A percentile compares a stretch with the other conserved stretches of the same genome.
phyloP scores from a whole-genome alignment of 2,888 invertebrate genomes.

The Eledone cirrhosa region DNA sequence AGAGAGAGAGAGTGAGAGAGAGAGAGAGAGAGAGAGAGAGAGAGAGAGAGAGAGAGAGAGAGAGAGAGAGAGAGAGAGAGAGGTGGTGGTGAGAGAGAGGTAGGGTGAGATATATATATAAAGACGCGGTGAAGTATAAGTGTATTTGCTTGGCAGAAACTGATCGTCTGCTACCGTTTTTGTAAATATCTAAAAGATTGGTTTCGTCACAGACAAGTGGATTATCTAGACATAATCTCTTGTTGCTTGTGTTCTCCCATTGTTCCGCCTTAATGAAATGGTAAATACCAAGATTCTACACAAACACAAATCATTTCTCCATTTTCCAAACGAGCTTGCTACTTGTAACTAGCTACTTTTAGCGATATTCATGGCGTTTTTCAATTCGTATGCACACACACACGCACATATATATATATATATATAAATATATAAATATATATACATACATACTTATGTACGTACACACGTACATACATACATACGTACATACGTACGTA shows the following conservation, averaged over 20 bases:
- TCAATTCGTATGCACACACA: neutral
- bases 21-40: neutral
- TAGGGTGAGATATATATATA: too few species aligned
- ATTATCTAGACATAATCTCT: too few species aligned
- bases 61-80: neutral
- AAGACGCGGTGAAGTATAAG: neutral
- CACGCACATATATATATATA: neutral
- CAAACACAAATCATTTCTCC: neutral
- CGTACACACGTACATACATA: neutral
- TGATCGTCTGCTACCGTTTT: too few species aligned
- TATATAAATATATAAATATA: slow-evolving; percentile 11
- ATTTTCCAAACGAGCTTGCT: neutral
- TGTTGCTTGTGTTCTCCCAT: too few species aligned
- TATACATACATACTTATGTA: neutral
- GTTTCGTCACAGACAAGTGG: too few species aligned
- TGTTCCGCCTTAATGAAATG: too few species aligned
- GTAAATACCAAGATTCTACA: neutral
- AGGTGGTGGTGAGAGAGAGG: too few species aligned
- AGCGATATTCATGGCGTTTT: neutral
- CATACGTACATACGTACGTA: neutral
- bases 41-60: neutral
- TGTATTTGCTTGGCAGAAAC: too few species aligned
- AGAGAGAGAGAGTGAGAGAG: neutral
- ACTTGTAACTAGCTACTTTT: too few species aligned
- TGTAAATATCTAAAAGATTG: too few species aligned